Conservation (phyloP, 2,797 vertebrate genomes). For the Microhierax caerulescens region DNA sequence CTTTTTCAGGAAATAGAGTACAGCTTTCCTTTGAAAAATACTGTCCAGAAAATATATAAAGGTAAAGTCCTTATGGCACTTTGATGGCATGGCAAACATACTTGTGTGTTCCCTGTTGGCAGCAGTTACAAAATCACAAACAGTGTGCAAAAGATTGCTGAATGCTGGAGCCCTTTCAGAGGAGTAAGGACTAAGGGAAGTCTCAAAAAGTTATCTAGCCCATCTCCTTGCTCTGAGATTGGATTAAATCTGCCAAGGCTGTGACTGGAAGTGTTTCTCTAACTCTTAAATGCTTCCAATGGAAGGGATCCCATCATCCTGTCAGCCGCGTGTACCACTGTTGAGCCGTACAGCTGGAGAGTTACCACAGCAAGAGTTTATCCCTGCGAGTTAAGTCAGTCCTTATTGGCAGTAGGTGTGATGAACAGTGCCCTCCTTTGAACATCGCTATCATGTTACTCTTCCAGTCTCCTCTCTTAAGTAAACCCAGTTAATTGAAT, state of each 20-base stretch:
- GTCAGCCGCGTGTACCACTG: background rate
- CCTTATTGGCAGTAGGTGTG: background rate
- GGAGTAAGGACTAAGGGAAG: background rate
- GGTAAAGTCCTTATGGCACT: background rate
- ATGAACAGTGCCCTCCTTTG: background rate
- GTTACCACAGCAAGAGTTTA: background rate
- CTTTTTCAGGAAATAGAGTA: background rate
- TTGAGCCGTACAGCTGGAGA: background rate
- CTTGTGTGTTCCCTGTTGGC: background rate
- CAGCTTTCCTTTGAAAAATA: background rate
- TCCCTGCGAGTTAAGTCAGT: background rate
- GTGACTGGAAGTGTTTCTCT: background rate
- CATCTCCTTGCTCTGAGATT: background rate
- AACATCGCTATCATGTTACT: background rate
- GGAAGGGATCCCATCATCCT: background rate
- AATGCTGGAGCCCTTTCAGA: background rate
- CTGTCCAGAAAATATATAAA: background rate
- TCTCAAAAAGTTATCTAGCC: background rate
- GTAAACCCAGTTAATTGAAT: background rate
- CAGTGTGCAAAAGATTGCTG: rapidly evolving
- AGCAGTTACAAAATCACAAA: background rate
- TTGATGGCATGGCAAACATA: rapidly evolving
- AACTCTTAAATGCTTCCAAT: background rate
- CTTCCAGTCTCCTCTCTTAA: background rate
- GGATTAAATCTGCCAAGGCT: background rate